phyloP scores from a whole-genome alignment of 2,888 invertebrate species.

The Diarsia rubi region DNA sequence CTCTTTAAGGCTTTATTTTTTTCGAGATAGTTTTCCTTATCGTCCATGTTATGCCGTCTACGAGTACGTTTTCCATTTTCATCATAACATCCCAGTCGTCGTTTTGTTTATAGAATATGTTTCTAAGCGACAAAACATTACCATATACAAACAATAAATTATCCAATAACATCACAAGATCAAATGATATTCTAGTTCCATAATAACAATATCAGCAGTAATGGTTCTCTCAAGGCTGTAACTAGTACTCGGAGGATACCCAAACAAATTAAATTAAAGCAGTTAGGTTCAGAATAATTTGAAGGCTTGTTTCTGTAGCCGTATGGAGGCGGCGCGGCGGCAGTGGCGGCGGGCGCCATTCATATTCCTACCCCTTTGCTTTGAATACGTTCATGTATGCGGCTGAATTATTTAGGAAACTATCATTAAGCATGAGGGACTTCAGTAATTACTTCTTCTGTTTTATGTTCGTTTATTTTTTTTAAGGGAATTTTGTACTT shows the following conservation, averaged over 20 bases:
- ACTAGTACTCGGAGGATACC: conserved; percentile 30
- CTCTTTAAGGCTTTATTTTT: neutral
- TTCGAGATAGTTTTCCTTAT: neutral
- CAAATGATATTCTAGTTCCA: conserved; percentile 12
- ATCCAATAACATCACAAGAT: neutral
- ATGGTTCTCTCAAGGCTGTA: conserved; percentile 14
- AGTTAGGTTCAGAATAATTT: conserved; percentile 45
- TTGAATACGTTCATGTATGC: conserved; percentile 31
- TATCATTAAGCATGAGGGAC: conserved; percentile 7
- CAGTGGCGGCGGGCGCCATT: neutral
- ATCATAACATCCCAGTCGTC: neutral
- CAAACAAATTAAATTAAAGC: conserved; percentile 48
- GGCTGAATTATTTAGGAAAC: conserved; percentile 38
- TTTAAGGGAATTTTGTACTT: neutral
- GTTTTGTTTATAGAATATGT: neutral
- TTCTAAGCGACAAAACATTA: neutral
- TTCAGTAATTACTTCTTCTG: neutral
- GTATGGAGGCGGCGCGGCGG: neutral
- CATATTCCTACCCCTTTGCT: conserved; percentile 12
- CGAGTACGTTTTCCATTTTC: neutral
- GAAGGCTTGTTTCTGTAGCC: conserved; percentile 27
- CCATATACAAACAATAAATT: neutral
- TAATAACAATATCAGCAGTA: conserved; percentile 16
- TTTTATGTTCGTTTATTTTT: neutral
- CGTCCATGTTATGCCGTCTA: neutral